Percentiles rank a stretch among this genome's conserved stretches.
Evolutionary conservation across 2,797 vertebrate genomes (phyloP).

Genomic region (Pampus argenteus): DNA sequence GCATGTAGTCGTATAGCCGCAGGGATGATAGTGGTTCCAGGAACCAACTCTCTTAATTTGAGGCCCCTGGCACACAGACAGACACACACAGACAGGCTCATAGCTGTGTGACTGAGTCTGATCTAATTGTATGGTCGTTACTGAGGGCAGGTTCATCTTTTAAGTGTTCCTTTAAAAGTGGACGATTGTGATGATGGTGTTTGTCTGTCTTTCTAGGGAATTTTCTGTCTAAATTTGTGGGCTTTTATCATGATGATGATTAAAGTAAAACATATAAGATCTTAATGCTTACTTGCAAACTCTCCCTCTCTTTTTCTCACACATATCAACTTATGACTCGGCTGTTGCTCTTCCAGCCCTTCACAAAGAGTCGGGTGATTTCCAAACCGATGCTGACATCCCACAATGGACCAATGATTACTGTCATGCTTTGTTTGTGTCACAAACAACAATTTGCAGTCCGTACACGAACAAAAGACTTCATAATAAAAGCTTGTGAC

Average conservation of each 20-base stretch:
- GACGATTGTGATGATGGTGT: not conserved
- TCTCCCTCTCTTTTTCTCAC: constrained; percentile 15
- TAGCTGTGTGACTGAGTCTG: constrained; percentile 57
- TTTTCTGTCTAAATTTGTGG: not conserved
- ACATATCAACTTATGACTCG: constrained; percentile 35
- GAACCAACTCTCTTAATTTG: constrained; percentile 45
- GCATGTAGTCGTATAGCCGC: constrained; percentile 66
- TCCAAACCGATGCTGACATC: constrained; percentile 50
- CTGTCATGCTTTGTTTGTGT: constrained; percentile 62
- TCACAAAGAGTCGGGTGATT: constrained; percentile 44
- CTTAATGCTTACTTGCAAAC: not conserved
- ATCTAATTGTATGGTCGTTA: constrained; percentile 62
- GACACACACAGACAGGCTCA: constrained; percentile 35
- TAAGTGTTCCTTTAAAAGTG: constrained; percentile 48
- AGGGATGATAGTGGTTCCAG: constrained; percentile 64
- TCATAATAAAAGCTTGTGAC: constrained; percentile 74
- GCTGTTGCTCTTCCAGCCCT: constrained; percentile 38
- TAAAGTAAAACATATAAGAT: not conserved
- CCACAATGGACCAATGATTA: constrained; percentile 66
- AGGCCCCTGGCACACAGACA: constrained; percentile 48
- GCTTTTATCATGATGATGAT: constrained; percentile 13
- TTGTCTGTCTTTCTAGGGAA: not conserved
- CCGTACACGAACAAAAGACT: constrained; percentile 68
- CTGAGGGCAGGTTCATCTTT: constrained; percentile 51
- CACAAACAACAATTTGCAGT: constrained; percentile 71